Evolutionary conservation across 2,113 vertebrate genomes (phyloP), one percentile per base, ranked within the genome.

Genomic region (Puffinus mauretanicus): DNA sequence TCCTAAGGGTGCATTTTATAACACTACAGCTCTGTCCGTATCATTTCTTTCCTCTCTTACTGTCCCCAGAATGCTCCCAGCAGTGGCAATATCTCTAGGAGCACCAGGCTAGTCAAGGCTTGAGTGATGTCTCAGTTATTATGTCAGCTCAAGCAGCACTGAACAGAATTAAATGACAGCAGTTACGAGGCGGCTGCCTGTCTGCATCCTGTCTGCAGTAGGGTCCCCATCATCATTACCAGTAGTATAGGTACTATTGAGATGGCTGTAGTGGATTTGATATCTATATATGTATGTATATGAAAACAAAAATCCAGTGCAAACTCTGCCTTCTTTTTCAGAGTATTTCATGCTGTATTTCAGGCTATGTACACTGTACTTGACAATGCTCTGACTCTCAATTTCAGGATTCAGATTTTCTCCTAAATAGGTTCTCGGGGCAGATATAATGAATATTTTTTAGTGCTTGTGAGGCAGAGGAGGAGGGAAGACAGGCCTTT

Each of bases 1-100:
- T 95, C 93, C 89, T 96, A 62, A 73, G 82, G 89, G 84, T 91
- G 66, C 89, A 85, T 96, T 96, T 94, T 51, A n/a, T 86, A 88
- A 66, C 73, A 70, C 70, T 40, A 8, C 52, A 54, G 71, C 78
- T 90, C 91, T 80, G 78, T 88, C 95, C 71, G 4, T 79, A n/a
- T n/a, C 0, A n/a, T 93, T 95, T 79, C 77, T 87, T 76, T 58
- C 49, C 81, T 73, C 46, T 91, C 44, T 69, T 42, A 4, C 86
- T 69, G 46, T 49, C 93, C 70, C 66, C 66, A 62, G 81, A 79
- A 52, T 66, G 70, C 70, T 93, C 62, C 46, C 73, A 77, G 84
- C 46, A 80, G 66, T 61, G 62, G 40, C 60, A 90, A 21, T 27
- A 73, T 42, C 70, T 79, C 61, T 40, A 65, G 69, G 34, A 95